A percentile compares a stretch with the other conserved stretches of the same genome.
phyloP scores from a whole-genome alignment of 2,113 vertebrate genomes.

The Butorides virescens region DNA sequence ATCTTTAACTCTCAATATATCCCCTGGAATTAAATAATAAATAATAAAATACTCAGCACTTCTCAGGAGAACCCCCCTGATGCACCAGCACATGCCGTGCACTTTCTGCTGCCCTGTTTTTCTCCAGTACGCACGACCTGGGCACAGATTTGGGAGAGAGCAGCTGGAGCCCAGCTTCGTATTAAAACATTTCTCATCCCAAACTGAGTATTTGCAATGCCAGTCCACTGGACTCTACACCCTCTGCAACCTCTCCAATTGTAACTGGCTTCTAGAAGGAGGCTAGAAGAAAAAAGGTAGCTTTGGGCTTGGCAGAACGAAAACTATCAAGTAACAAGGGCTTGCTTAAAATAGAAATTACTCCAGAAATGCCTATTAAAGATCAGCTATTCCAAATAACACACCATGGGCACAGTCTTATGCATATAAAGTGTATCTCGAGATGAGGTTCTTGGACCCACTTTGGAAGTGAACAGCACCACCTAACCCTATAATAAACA shows the following conservation, averaged over 20 bases:
- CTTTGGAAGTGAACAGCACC: neutral
- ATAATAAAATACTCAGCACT: neutral
- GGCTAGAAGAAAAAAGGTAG: neutral
- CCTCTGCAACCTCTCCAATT: neutral
- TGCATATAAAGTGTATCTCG: neutral
- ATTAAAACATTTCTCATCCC: neutral
- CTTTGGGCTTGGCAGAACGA: neutral
- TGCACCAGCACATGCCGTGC: accelerated
- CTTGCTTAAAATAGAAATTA: neutral
- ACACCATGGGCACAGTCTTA: neutral
- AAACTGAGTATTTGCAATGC: neutral
- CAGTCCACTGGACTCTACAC: neutral
- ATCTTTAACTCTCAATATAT: neutral
- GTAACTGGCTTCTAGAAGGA: neutral
- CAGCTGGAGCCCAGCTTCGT: neutral
- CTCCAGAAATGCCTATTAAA: neutral
- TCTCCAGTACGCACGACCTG: neutral
- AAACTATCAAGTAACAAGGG: neutral
- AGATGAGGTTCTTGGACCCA: neutral
- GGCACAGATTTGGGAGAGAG: neutral
- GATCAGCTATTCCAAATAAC: neutral
- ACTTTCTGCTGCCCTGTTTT: neutral
- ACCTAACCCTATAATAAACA: neutral
- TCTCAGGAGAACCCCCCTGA: neutral
- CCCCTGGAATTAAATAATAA: neutral